Evolutionary conservation across 2,797 vertebrate species (phyloP).

Genomic region (Myotis daubentonii): DNA sequence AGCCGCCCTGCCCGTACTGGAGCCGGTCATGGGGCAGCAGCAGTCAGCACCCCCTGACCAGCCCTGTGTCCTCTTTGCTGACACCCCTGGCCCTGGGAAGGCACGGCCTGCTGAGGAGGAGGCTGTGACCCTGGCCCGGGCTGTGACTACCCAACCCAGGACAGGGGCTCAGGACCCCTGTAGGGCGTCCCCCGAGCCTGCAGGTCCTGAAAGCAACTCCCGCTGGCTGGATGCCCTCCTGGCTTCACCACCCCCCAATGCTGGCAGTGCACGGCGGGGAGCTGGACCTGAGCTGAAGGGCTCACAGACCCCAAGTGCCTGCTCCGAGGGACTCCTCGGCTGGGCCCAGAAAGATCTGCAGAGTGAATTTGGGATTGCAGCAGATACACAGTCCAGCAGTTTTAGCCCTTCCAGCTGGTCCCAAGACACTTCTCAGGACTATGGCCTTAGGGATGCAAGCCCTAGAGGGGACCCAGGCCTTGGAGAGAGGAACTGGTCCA

Average conservation of each 20-base stretch:
- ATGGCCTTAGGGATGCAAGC: background rate
- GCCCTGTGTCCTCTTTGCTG: slow-evolving; percentile 51
- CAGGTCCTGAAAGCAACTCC: slow-evolving; percentile 30
- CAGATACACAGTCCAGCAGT: background rate
- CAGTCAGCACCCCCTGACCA: slow-evolving; percentile 45
- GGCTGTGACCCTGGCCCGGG: slow-evolving; percentile 8
- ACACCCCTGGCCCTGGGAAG: background rate
- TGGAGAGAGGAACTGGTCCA: slow-evolving; percentile 74
- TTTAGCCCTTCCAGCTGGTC: slow-evolving; percentile 70
- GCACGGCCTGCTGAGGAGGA: background rate
- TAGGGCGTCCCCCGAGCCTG: background rate
- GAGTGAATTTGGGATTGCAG: slow-evolving; percentile 83
- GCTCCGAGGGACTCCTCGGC: slow-evolving; percentile 81
- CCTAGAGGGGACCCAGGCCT: slow-evolving; percentile 47
- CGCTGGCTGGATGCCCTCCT: slow-evolving; percentile 85
- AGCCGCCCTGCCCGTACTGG: slow-evolving; percentile 6
- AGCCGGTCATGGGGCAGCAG: slow-evolving; percentile 60
- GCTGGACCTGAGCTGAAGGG: background rate
- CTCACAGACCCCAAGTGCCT: background rate
- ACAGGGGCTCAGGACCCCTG: background rate
- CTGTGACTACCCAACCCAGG: background rate
- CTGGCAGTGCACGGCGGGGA: slow-evolving; percentile 43
- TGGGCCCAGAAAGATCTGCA: slow-evolving; percentile 86
- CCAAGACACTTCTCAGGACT: slow-evolving; percentile 59
- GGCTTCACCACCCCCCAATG: slow-evolving; percentile 64